Percentiles rank a stretch among this genome's conserved stretches.
Conservation (phyloP, 1,140 invertebrate species). For the Aleiodes sp. region DNA sequence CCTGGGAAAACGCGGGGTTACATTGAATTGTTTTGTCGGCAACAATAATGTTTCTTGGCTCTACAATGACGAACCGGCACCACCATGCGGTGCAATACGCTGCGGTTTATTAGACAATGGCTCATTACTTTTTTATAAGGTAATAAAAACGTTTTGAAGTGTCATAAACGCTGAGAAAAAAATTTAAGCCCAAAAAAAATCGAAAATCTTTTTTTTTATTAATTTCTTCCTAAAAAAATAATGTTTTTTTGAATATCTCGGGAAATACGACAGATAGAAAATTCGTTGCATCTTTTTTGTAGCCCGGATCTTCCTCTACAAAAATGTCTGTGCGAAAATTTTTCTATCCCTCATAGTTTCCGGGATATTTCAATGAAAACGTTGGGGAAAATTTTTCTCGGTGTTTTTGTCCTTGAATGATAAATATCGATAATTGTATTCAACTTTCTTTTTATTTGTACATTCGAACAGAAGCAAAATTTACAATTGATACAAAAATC, state of each 20-base stretch:
- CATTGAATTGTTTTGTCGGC: slow-evolving; percentile 52
- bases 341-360: too few species aligned
- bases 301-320: too few species aligned
- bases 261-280: too few species aligned
- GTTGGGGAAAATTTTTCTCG: too few species aligned
- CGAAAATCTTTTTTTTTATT: background rate
- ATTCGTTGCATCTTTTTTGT: too few species aligned
- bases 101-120: slow-evolving; percentile 55
- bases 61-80: slow-evolving; percentile 52
- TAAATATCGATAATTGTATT: background rate
- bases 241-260: too few species aligned
- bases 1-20: slow-evolving; percentile 55
- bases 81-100: slow-evolving; percentile 51
- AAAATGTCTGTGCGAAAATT: too few species aligned
- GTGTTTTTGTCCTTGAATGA: background rate
- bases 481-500: slow-evolving; percentile 52
- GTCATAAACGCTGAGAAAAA: background rate
- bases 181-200: background rate
- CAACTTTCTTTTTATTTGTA: background rate
- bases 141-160: slow-evolving; percentile 29
- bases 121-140: slow-evolving; percentile 58
- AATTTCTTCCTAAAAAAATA: too few species aligned
- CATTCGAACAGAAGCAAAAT: slow-evolving; percentile 49
- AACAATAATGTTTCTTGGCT: slow-evolving; percentile 55
- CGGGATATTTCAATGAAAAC: too few species aligned